These are phyloP conservation scores for Thelaira solivaga DNA, from an alignment of 2,888 invertebrate species.

Conservation along the genomic window DNA sequence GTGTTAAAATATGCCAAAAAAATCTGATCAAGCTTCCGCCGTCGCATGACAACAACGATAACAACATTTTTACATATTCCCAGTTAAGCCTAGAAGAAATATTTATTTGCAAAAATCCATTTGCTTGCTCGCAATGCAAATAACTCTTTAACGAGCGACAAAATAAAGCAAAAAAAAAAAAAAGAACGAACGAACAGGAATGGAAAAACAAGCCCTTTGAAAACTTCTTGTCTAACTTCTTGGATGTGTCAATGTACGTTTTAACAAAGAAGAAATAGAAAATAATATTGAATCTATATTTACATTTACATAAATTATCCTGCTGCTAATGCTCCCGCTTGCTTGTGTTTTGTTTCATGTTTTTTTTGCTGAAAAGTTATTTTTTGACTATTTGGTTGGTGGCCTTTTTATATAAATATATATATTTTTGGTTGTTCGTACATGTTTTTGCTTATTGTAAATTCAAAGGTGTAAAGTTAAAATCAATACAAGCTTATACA, in stretches of 20 bases:
- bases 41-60: background rate
- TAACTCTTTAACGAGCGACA: background rate
- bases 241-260: conserved; percentile 32
- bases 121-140: background rate
- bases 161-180: no score
- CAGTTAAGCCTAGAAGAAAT: background rate
- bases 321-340: background rate
- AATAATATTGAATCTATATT: conserved; percentile 31
- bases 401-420: background rate
- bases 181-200: no score
- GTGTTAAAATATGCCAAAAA: conserved; percentile 61
- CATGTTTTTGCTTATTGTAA: conserved; percentile 45
- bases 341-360: background rate
- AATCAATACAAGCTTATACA: conserved; percentile 48
- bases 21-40: background rate
- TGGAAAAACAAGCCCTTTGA: background rate
- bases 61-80: background rate
- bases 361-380: background rate
- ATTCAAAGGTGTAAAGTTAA: conserved; percentile 53
- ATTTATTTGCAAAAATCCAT: conserved; percentile 23
- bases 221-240: conserved; percentile 18
- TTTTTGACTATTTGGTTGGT: conserved; percentile 12
- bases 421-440: background rate
- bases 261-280: background rate
- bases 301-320: conserved; percentile 58